A percentile compares a stretch with the other conserved stretches of the same genome.
Conservation (phyloP, 1,140 invertebrate species). For the Dinoponera quadriceps region DNA sequence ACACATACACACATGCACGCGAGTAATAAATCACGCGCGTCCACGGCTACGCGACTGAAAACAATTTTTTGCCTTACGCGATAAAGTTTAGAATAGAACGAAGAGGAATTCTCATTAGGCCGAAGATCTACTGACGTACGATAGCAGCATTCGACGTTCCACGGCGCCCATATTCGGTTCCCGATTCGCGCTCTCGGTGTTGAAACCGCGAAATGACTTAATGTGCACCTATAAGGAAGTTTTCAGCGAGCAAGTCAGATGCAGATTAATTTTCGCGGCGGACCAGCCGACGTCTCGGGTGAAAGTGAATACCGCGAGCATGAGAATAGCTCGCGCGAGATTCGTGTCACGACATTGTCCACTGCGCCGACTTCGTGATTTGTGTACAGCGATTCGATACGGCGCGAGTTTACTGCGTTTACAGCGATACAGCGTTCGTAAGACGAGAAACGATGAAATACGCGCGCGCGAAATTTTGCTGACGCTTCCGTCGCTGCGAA, state of each 20-base stretch:
- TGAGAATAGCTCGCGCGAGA: constrained; percentile 43
- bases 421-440: neutral
- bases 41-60: too few species aligned
- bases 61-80: neutral
- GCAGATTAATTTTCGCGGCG: constrained; percentile 31
- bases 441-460: neutral
- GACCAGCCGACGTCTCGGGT: constrained; percentile 35
- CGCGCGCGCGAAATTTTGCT: neutral
- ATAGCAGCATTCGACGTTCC: neutral
- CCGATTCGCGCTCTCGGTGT: neutral
- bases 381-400: neutral
- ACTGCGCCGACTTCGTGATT: constrained; percentile 17
- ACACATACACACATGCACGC: too few species aligned
- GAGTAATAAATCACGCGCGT: too few species aligned
- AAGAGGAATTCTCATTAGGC: neutral
- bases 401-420: too few species aligned
- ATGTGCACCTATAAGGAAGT: constrained; percentile 38
- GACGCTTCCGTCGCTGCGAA: neutral
- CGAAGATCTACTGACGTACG: constrained; percentile 4
- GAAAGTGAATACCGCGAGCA: constrained; percentile 61
- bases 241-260: constrained; percentile 6
- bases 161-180: constrained; percentile 20
- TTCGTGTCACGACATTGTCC: constrained; percentile 41
- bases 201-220: constrained; percentile 34
- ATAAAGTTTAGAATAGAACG: neutral